Base-by-base conservation (phyloP, 1,140 invertebrate genomes). In the Papilio polyxenes region DNA sequence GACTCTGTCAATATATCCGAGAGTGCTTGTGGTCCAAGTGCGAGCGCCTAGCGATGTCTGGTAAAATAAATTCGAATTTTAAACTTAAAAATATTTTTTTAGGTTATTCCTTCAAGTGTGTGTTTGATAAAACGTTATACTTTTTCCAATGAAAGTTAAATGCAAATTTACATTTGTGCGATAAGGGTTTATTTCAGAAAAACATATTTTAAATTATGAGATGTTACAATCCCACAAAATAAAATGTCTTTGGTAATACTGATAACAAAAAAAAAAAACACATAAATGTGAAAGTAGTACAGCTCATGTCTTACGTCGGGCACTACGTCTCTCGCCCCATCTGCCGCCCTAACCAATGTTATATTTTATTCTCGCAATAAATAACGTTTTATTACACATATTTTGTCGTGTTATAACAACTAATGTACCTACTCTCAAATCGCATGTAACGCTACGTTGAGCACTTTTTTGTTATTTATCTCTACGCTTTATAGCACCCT, bases 351-450 rank as follows among this genome's bases (percentile, higher is more conserved):
- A 91, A 91, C 91, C 90, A 89, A 90, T 90, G 91, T 91, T 93
- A 94, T 95, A 95, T 95, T 95, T 95, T 95, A 94, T 95, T 95
- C 95, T 90, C 88, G 86, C 89, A 88, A 95, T 95, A 95, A 95
- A 95, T 95, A 91, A 93, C 91, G 81, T 95, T 95, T 95, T 95
- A 95, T 95, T 95, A 94, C 94, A 94, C 93, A 95, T 95, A 95
- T 95, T 95, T 95, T 95, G 94, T 94, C 92, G 94, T 94, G 94
- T 94, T 95, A 94, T 94, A 95, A 95, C 95, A 95, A 95, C 94
- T 95, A 95, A 95, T 95, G 94, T 94, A 95, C 91, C 93, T 89
- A 93, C 92, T 94, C 93, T 93, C 92, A 94, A 94, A 94, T 95
- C 93, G 90, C 93, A 89, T 94, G 93, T 94, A 94, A 94, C 92